Percentiles rank a stretch among this genome's conserved stretches.
These are phyloP conservation scores for Podarcis lilfordi DNA, from an alignment of 2,797 vertebrate species.

Conservation along the genomic window DNA sequence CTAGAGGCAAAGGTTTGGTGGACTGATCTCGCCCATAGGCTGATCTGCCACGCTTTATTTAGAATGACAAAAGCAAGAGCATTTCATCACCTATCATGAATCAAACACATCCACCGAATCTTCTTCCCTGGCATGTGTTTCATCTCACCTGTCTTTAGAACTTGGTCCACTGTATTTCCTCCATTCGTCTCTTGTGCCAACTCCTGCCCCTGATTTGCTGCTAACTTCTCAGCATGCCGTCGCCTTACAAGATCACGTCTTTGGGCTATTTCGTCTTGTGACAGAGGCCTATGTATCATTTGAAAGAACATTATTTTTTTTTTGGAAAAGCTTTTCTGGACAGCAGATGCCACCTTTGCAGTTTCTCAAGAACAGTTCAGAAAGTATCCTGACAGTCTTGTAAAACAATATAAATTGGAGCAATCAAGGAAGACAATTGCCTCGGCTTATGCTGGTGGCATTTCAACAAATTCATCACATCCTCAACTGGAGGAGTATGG, in stretches of 20 bases:
- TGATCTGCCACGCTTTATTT: background rate
- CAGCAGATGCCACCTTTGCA: background rate
- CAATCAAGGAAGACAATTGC: background rate
- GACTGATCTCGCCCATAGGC: no score
- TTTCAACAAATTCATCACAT: background rate
- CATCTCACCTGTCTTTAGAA: slow-evolving; percentile 29
- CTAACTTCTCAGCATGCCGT: slow-evolving; percentile 87
- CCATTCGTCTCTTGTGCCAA: slow-evolving; percentile 49
- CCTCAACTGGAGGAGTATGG: background rate
- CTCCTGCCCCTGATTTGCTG: slow-evolving; percentile 72
- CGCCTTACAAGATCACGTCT: slow-evolving; percentile 84
- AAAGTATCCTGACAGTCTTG: background rate
- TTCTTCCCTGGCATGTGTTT: slow-evolving; percentile 66
- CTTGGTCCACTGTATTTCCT: slow-evolving; percentile 47
- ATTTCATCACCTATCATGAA: background rate
- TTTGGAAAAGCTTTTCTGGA: no score
- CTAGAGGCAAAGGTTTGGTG: no score
- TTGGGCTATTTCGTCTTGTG: slow-evolving; percentile 88
- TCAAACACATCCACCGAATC: background rate
- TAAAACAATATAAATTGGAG: background rate
- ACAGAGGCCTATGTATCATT: slow-evolving; percentile 82
- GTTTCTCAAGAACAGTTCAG: background rate
- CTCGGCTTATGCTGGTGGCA: background rate
- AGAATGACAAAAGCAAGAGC: background rate
- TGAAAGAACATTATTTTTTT: background rate